Percentiles rank a stretch among this genome's conserved stretches.
Evolutionary conservation across 2,113 vertebrate genomes (phyloP).

Genomic region (Ptychochromis oligacanthus): DNA sequence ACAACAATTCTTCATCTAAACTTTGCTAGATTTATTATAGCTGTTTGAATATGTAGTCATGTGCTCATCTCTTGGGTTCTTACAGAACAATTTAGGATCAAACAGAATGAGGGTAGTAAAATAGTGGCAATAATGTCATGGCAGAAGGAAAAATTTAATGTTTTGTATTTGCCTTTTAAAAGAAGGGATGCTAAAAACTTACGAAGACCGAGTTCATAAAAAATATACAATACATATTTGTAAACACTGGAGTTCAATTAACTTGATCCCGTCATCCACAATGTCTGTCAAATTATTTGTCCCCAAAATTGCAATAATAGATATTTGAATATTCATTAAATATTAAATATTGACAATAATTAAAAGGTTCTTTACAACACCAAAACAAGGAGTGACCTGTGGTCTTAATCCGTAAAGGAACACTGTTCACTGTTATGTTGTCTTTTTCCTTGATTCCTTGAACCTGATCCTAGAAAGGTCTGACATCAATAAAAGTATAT

Average conservation of each 20-base stretch:
- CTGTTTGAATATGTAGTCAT: neutral
- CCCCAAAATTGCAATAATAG: neutral
- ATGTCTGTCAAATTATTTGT: neutral
- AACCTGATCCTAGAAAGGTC: slow-evolving; percentile 13
- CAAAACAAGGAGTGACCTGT: neutral
- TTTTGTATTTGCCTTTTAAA: neutral
- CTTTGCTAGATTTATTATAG: neutral
- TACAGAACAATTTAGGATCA: no score
- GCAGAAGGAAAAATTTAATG: neutral
- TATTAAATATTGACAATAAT: neutral
- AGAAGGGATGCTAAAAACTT: neutral
- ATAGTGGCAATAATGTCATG: neutral
- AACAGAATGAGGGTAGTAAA: neutral
- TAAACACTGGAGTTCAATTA: neutral
- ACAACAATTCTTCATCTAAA: neutral
- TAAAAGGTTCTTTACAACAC: neutral
- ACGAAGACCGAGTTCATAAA: neutral
- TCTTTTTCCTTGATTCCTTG: slow-evolving; percentile 14
- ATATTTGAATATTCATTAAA: slow-evolving; percentile 12
- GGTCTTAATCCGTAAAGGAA: neutral
- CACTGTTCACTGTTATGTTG: neutral
- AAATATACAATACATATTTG: rapidly evolving
- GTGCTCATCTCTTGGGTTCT: neutral
- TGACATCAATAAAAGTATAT: slow-evolving; percentile 44
- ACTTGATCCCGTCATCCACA: neutral